These are phyloP conservation scores for Seriola quinqueradiata DNA, from an alignment of 2,113 vertebrate species.

Conservation along the genomic window DNA sequence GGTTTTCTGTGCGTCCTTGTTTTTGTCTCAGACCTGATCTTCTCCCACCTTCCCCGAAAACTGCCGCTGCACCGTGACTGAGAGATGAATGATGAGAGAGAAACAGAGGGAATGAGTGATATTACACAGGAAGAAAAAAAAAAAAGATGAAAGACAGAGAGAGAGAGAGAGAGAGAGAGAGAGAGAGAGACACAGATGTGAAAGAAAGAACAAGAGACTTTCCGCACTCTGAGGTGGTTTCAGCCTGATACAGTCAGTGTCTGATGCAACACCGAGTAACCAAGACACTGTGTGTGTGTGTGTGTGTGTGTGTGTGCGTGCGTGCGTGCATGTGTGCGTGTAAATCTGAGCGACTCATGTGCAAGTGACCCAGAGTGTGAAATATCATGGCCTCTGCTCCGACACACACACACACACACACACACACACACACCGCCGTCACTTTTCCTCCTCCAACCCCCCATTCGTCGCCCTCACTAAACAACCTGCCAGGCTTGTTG, in stretches of 20 bases:
- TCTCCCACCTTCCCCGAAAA: neutral
- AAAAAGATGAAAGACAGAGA: neutral
- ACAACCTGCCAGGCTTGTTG: constrained; percentile 74
- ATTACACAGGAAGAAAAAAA: constrained; percentile 11
- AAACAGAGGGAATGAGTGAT: neutral
- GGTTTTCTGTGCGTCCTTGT: too few species aligned
- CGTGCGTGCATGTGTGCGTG: constrained; percentile 31
- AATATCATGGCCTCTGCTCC: constrained; percentile 33
- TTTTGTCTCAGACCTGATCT: neutral
- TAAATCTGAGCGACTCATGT: constrained; percentile 24
- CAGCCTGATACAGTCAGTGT: constrained; percentile 50
- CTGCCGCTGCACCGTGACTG: neutral
- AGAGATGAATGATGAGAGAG: neutral
- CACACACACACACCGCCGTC: constrained; percentile 21
- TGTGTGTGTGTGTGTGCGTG: constrained; percentile 33
- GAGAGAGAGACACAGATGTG: constrained; percentile 24
- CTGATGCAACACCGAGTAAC: constrained; percentile 77
- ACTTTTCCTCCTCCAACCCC: constrained; percentile 45
- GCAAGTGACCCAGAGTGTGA: constrained; percentile 64
- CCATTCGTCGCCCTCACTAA: constrained; percentile 53
- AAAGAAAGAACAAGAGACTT: constrained; percentile 16
- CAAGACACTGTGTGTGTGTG: constrained; percentile 27
- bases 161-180: neutral
- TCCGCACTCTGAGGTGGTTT: constrained; percentile 26
- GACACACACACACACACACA: constrained; percentile 28